phyloP scores from a whole-genome alignment of 1,140 invertebrate genomes.

The Periplaneta americana region DNA sequence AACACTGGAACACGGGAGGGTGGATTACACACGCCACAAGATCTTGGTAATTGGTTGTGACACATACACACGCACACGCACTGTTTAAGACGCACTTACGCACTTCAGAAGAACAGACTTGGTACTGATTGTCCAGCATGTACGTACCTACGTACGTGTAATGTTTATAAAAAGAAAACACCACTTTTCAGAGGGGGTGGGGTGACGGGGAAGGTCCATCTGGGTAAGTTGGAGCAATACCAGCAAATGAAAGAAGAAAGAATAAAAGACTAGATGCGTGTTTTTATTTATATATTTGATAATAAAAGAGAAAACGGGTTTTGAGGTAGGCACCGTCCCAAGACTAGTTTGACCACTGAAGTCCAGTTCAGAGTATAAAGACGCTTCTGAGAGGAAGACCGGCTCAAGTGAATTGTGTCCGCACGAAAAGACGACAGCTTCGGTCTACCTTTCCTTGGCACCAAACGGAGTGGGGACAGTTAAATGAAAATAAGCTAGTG shows the following conservation, averaged over 20 bases:
- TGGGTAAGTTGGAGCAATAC: conserved; percentile 6
- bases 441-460: too few relatives aligned
- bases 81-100: background rate
- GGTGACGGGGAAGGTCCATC: background rate
- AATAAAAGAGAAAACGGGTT: background rate
- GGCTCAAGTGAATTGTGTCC: too few relatives aligned
- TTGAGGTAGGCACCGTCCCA: conserved; percentile 9
- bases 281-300: conserved; percentile 3
- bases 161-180: background rate
- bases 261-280: background rate
- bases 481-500: too few relatives aligned
- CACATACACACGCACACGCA: too few relatives aligned
- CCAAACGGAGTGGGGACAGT: too few relatives aligned
- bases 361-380: background rate
- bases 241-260: background rate
- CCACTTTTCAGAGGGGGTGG: background rate
- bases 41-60: too few relatives aligned
- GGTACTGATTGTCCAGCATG: background rate
- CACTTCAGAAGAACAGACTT: background rate
- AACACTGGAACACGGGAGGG: too few relatives aligned
- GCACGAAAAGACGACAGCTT: too few relatives aligned
- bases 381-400: too few relatives aligned
- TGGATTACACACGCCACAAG: too few relatives aligned
- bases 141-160: background rate
- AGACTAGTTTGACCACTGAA: conserved; percentile 9